These are phyloP conservation scores for Sesia apiformis DNA, from an alignment of 2,888 invertebrate genomes.

Conservation along the genomic window DNA sequence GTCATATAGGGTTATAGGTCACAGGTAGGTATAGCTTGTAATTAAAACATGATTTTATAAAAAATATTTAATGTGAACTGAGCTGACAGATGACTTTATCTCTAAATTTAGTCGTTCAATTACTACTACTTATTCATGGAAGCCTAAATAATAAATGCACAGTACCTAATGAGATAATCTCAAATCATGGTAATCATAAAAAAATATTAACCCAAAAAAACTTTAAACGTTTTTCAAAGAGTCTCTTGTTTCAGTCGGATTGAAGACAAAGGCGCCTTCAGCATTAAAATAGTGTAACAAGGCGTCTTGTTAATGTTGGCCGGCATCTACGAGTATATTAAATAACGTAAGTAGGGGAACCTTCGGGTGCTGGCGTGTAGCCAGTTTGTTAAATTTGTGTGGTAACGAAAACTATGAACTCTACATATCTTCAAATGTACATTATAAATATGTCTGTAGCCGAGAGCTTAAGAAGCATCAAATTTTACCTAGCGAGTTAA, in stretches of 20 bases:
- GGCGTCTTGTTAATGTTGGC: slow-evolving; percentile 37
- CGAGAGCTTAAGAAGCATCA: background rate
- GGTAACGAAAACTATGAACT: slow-evolving; percentile 5
- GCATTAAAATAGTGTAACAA: slow-evolving; percentile 52
- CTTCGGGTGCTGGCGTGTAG: slow-evolving; percentile 34
- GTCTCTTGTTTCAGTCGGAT: slow-evolving; percentile 5
- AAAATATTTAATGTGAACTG: no score
- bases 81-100: no score
- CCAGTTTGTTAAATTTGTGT: slow-evolving; percentile 27
- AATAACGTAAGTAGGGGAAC: slow-evolving; percentile 31
- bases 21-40: no score
- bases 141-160: background rate
- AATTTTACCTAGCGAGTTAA: no score
- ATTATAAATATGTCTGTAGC: no score
- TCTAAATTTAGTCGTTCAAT: no score
- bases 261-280: slow-evolving; percentile 41
- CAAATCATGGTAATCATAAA: background rate
- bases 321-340: slow-evolving; percentile 33
- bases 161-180: background rate
- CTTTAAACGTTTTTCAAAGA: slow-evolving; percentile 19
- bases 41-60: no score
- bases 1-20: no score
- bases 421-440: background rate
- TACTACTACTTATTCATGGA: no score
- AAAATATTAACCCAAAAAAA: background rate